Conservation (phyloP, 2,113 vertebrate genomes). For the Lepisosteus osseus region DNA sequence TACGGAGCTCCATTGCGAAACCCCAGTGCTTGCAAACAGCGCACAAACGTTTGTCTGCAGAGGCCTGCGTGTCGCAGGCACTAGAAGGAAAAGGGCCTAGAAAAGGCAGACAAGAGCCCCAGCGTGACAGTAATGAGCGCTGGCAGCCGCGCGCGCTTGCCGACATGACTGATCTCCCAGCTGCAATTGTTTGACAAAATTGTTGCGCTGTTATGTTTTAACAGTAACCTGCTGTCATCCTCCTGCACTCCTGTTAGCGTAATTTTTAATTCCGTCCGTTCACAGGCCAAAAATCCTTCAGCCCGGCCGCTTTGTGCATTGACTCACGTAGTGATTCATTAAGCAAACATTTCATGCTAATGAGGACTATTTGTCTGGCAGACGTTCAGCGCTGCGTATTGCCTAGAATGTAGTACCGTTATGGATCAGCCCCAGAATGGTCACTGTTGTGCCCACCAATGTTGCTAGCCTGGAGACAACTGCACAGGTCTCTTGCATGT, state of each 20-base stretch:
- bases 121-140: slow-evolving; percentile 9
- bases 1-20: too few species aligned
- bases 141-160: slow-evolving; percentile 23
- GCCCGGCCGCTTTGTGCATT: slow-evolving; percentile 7
- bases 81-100: not conserved
- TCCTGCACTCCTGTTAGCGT: not conserved
- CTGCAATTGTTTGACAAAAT: slow-evolving; percentile 31
- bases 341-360: slow-evolving; percentile 34
- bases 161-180: slow-evolving; percentile 31
- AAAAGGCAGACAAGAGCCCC: not conserved
- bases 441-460: too few species aligned
- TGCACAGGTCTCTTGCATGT: too few species aligned
- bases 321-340: slow-evolving; percentile 30
- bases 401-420: too few species aligned
- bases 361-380: slow-evolving; percentile 21
- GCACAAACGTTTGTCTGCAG: too few species aligned
- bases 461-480: too few species aligned
- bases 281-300: slow-evolving; percentile 3
- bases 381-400: not conserved
- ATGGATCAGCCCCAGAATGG: too few species aligned
- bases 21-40: too few species aligned
- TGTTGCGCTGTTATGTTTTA: slow-evolving; percentile 28
- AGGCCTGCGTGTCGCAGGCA: not conserved
- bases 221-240: slow-evolving; percentile 17
- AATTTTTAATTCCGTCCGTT: not conserved